phyloP scores from a whole-genome alignment of 2,797 vertebrate species.

The Pelodytes ibericus region DNA sequence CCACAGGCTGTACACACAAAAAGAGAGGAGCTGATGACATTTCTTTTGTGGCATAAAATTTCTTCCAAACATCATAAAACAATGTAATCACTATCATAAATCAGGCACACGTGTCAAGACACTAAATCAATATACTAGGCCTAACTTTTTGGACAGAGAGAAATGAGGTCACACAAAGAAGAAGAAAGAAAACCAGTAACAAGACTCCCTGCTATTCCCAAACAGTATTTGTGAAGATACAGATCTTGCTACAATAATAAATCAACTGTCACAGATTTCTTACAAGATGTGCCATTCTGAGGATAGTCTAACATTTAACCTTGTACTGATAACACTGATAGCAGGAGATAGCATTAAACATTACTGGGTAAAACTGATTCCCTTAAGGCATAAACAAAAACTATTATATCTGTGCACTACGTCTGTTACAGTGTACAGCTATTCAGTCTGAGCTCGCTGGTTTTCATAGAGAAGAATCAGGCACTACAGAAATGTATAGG shows the following conservation, averaged over 20 bases:
- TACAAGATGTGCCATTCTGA: slow-evolving; percentile 6
- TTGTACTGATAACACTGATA: slow-evolving; percentile 32
- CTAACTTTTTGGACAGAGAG: slow-evolving; percentile 44
- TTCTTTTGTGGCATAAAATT: slow-evolving; percentile 44
- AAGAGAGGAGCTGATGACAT: slow-evolving; percentile 43
- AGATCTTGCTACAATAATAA: slow-evolving; percentile 29
- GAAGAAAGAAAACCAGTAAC: slow-evolving; percentile 21
- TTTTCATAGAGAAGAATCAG: no score
- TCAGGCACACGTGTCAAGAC: slow-evolving; percentile 48
- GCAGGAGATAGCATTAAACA: slow-evolving; percentile 3
- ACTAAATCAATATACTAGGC: slow-evolving; percentile 54
- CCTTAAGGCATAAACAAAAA: background rate
- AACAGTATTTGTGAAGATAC: slow-evolving; percentile 36
- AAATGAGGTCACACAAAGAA: slow-evolving; percentile 35
- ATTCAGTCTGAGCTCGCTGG: no score
- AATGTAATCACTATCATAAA: slow-evolving; percentile 54
- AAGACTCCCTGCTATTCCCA: slow-evolving; percentile 17
- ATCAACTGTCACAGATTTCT: background rate
- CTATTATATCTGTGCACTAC: background rate
- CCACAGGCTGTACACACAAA: slow-evolving; percentile 13
- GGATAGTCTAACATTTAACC: background rate
- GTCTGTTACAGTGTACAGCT: background rate
- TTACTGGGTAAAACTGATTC: background rate
- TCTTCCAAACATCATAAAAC: slow-evolving; percentile 51
- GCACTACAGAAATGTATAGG: no score